These are phyloP conservation scores for Aythya baeri DNA, from an alignment of 2,113 vertebrate species.

Conservation along the genomic window DNA sequence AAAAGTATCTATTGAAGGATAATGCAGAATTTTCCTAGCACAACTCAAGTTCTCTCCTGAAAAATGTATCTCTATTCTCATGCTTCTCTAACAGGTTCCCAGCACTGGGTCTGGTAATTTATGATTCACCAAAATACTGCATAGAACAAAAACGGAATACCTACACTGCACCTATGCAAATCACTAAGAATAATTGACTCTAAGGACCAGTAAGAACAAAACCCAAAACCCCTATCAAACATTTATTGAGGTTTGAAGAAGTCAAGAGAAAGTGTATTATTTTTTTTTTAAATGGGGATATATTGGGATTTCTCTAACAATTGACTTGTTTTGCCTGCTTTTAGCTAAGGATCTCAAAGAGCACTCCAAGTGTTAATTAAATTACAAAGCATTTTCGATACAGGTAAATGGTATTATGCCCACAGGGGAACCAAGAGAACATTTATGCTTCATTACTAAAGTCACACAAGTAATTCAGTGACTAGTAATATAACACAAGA, in stretches of 20 bases:
- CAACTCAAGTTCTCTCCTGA: background rate
- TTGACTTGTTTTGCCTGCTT: conserved; percentile 57
- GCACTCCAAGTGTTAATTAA: conserved; percentile 70
- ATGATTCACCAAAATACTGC: conserved; percentile 56
- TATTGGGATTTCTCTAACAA: conserved; percentile 67
- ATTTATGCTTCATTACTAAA: conserved; percentile 63
- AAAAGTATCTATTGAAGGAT: background rate
- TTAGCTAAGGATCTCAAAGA: conserved; percentile 68
- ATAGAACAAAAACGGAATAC: conserved; percentile 52
- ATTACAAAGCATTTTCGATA: conserved; percentile 66
- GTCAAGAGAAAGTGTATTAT: conserved; percentile 39
- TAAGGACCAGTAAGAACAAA: conserved; percentile 50
- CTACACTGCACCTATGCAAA: conserved; percentile 60
- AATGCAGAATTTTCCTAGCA: background rate
- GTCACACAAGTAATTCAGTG: conserved; percentile 46
- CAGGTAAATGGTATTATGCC: conserved; percentile 65
- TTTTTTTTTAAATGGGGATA: conserved; percentile 58
- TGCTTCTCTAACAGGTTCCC: background rate
- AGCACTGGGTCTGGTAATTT: conserved; percentile 33
- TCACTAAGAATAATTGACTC: conserved; percentile 32
- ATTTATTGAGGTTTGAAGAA: conserved; percentile 51
- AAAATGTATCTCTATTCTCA: background rate
- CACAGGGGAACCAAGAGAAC: conserved; percentile 43
- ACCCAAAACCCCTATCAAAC: conserved; percentile 56
- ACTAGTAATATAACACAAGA: conserved; percentile 42